A percentile compares a stretch with the other conserved stretches of the same genome.
phyloP scores from a whole-genome alignment of 2,888 invertebrate genomes.

The Nesidiocoris tenuis region DNA sequence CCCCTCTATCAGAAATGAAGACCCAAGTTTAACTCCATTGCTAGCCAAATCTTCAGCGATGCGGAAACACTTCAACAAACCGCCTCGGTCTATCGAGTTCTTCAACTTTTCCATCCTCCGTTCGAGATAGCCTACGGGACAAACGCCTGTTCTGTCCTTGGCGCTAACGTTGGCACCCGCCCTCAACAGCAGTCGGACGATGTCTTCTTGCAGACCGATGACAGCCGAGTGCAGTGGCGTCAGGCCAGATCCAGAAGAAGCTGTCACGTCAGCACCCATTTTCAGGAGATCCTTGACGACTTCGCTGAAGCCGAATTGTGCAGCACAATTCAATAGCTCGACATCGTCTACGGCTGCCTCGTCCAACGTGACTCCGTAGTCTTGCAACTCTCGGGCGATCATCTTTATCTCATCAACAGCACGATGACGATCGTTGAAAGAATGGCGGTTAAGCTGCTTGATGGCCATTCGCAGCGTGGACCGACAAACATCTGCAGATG shows the following conservation, averaged over 20 bases:
- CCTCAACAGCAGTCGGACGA: constrained; percentile 1
- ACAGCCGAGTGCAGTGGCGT: constrained; percentile 27
- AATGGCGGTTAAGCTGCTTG: neutral
- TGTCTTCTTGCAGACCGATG: constrained; percentile 8
- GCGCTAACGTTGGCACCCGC: constrained; percentile 20
- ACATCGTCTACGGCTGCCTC: neutral
- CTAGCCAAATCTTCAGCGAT: constrained; percentile 2
- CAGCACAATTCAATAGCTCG: constrained; percentile 9
- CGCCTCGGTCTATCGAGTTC: neutral
- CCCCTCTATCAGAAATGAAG: neutral
- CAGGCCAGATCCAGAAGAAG: neutral
- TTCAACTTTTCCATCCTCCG: constrained; percentile 3
- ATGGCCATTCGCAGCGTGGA: neutral
- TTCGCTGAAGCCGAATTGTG: constrained; percentile 6
- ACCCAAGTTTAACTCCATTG: neutral
- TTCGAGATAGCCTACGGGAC: constrained; percentile 6
- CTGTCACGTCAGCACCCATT: constrained; percentile 9
- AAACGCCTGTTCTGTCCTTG: neutral
- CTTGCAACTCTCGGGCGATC: constrained; percentile 11
- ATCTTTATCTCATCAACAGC: constrained; percentile 3
- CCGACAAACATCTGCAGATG: neutral
- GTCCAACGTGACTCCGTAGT: constrained; percentile 15
- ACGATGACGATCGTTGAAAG: neutral
- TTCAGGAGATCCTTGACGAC: constrained; percentile 11
- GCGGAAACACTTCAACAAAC: neutral